Percentiles rank a stretch among this genome's conserved stretches.
phyloP scores from a whole-genome alignment of 2,888 invertebrate genomes.

The Pardosa pseudoannulata region DNA sequence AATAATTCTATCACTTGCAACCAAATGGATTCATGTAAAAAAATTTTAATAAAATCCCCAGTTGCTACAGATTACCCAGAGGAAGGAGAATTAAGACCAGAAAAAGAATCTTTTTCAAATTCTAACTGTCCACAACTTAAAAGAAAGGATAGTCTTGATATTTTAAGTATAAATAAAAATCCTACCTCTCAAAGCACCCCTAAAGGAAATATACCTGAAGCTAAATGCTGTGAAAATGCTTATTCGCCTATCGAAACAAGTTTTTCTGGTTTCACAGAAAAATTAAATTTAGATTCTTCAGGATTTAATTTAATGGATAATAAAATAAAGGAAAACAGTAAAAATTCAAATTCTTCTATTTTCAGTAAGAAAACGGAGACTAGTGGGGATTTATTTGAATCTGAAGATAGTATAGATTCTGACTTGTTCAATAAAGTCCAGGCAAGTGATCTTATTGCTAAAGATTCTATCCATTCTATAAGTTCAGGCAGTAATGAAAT shows the following conservation, averaged over 20 bases:
- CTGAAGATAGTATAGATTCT: conserved; percentile 30
- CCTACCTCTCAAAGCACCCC: conserved; percentile 1
- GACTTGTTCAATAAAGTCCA: neutral
- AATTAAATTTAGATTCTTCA: neutral
- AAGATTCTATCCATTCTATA: neutral
- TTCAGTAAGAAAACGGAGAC: conserved; percentile 12
- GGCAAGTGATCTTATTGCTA: neutral
- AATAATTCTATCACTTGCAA: too few species aligned
- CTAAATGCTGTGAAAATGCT: neutral
- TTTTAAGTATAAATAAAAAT: neutral
- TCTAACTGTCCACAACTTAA: too few species aligned
- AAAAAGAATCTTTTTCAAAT: too few species aligned
- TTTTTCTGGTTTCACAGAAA: neutral
- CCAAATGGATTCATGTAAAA: too few species aligned
- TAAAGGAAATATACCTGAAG: neutral
- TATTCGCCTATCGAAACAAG: neutral
- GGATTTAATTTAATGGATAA: neutral
- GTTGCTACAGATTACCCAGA: too few species aligned
- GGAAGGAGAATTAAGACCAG: too few species aligned
- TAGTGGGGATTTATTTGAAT: conserved; percentile 54
- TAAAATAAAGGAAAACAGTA: neutral
- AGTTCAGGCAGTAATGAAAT: neutral
- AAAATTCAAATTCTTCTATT: neutral
- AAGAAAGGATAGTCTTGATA: neutral
- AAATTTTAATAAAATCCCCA: too few species aligned